Evolutionary conservation across 2,888 invertebrate species (phyloP).

Genomic region (Pollenia amentaria): DNA sequence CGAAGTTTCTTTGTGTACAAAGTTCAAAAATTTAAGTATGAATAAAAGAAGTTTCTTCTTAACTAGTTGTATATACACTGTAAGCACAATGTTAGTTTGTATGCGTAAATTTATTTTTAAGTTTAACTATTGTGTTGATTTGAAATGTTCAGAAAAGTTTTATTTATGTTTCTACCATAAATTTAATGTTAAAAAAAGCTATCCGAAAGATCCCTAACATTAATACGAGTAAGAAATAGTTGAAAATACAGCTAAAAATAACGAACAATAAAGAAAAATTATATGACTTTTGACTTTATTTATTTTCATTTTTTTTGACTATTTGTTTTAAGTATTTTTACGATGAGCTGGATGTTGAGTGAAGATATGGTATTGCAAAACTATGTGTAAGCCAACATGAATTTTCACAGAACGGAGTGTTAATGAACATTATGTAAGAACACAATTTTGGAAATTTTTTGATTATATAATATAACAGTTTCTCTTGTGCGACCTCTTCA

Average conservation of each 20-base stretch:
- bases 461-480: too few relatives aligned
- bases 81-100: neutral
- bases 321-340: constrained; percentile 13
- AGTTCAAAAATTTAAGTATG: neutral
- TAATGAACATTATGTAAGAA: too few relatives aligned
- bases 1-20: neutral
- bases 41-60: neutral
- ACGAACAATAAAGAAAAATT: constrained; percentile 14
- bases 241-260: constrained; percentile 21
- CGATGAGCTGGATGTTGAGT: neutral
- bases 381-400: neutral
- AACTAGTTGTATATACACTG: neutral
- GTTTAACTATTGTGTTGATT: constrained; percentile 29
- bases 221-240: neutral
- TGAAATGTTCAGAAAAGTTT: constrained; percentile 48
- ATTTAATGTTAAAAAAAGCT: constrained; percentile 54
- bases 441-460: too few relatives aligned
- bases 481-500: too few relatives aligned
- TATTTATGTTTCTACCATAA: constrained; percentile 60
- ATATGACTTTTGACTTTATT: constrained; percentile 59
- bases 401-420: too few relatives aligned
- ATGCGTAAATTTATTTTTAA: neutral
- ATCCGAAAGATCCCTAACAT: neutral
- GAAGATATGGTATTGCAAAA: neutral
- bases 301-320: neutral